Evolutionary conservation across 2,797 vertebrate species (phyloP).

Genomic region (Syngnathus rostellatus): DNA sequence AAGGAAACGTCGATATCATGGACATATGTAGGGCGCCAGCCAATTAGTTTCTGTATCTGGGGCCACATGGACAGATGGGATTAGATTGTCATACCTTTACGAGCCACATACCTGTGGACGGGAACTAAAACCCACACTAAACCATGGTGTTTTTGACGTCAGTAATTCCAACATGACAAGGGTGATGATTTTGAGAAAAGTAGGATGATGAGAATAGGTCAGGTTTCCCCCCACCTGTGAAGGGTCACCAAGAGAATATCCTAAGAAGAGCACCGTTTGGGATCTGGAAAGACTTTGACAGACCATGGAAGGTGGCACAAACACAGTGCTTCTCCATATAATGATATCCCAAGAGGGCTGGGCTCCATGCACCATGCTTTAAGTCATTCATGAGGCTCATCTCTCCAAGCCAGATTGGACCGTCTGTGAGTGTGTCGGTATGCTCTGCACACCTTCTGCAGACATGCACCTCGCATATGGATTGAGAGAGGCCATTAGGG

Average conservation of each 20-base stretch:
- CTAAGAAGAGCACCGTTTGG: conserved; percentile 24
- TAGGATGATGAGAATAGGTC: background rate
- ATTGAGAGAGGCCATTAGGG: conserved; percentile 31
- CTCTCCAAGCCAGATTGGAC: background rate
- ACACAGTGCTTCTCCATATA: conserved; percentile 44
- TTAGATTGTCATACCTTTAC: background rate
- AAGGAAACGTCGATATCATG: background rate
- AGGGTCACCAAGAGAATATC: conserved; percentile 17
- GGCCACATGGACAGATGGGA: background rate
- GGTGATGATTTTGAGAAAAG: conserved; percentile 4
- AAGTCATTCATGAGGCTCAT: conserved; percentile 26
- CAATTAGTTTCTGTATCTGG: conserved; percentile 5
- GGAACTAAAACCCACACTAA: background rate
- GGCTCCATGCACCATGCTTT: conserved; percentile 28
- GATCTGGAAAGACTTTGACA: conserved; percentile 42
- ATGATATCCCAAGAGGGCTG: conserved; percentile 46
- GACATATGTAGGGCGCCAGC: background rate
- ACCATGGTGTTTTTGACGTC: conserved; percentile 17
- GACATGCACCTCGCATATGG: conserved; percentile 23
- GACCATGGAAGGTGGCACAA: conserved; percentile 33
- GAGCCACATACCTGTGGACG: background rate
- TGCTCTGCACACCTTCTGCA: conserved; percentile 18
- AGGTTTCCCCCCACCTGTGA: conserved; percentile 5
- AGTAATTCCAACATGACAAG: conserved; percentile 11
- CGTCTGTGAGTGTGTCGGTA: conserved; percentile 14